Evolutionary conservation across 1,140 invertebrate genomes (phyloP).

Genomic region (Yoshiicerus persimilis): DNA sequence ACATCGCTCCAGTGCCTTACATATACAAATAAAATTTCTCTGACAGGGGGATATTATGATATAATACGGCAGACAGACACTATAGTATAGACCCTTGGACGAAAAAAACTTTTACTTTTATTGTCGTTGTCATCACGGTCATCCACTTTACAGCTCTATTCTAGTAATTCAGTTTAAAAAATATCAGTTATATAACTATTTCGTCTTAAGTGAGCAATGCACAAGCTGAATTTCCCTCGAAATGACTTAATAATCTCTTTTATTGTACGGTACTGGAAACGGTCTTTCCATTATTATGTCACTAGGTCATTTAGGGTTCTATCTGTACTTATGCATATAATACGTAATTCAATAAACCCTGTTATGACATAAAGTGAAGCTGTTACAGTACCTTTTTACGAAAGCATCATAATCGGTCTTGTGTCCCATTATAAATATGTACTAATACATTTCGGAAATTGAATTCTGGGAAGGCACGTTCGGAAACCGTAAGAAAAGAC

Average conservation of each 20-base stretch:
- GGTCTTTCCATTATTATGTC: not conserved
- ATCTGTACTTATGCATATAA: too few relatives aligned
- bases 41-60: too few relatives aligned
- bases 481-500: not conserved
- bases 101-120: constrained; percentile 1
- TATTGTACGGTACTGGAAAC: not conserved
- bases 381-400: not conserved
- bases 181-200: not conserved
- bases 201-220: not conserved
- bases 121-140: not conserved
- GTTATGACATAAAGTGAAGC: not conserved
- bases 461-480: not conserved
- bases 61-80: not conserved
- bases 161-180: not conserved
- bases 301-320: not conserved
- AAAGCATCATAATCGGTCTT: not conserved
- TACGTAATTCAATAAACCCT: too few relatives aligned
- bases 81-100: not conserved
- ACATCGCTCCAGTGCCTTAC: too few relatives aligned
- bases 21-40: too few relatives aligned
- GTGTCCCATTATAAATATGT: not conserved
- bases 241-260: not conserved
- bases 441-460: not conserved
- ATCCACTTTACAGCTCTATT: not conserved
- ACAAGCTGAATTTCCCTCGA: not conserved